Evolutionary conservation across 1,140 invertebrate genomes (phyloP), one percentile per base, ranked within the genome.

Genomic region (Chrysoperla carnea): DNA sequence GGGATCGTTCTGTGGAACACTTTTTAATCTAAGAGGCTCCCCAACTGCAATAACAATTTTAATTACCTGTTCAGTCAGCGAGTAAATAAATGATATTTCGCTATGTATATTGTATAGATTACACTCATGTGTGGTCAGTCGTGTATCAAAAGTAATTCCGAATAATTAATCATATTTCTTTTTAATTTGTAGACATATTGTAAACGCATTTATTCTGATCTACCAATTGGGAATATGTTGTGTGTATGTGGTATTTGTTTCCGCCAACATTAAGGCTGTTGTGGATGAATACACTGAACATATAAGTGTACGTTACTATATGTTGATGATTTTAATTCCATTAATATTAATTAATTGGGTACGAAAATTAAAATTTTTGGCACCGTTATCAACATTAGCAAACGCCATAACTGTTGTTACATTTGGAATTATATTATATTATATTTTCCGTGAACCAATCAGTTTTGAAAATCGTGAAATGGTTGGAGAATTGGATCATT

Each of bases 211-310:
- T 52, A 65, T 91, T 12, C 61, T 87, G 44, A 66, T 88, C 38
- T 88, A 86, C 51, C 88, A 92, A 61, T 61, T 90, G 52, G 87
- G 87, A 29, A 83, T 85, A 45, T 89, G 87, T 55, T 87, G 84
- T 61, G 84, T 90, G 4, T 92, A 92, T 57, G 73, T 85, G 15
- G 77, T 91, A 0, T 91, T 92, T 56, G 78, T 91, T 39, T 70
- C 81, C 1, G 71, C 69, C 13, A 90, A 81, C 58, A 61, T 83
- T 8, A 64, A 76, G 57, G 58, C 63, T 50, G 78, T 81, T 48
- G 68, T 64, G 50, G 53, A 63, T 48, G 47, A 48, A 31, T 59
- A 67, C 41, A 48, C 52, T 5, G 49, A 55, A 1, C 51, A 55
- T 2, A 48, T 71, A 2, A 61, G 73, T 48, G 49, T 77, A 15